Conservation (phyloP, 2,797 vertebrate species). For the Prionace glauca region DNA sequence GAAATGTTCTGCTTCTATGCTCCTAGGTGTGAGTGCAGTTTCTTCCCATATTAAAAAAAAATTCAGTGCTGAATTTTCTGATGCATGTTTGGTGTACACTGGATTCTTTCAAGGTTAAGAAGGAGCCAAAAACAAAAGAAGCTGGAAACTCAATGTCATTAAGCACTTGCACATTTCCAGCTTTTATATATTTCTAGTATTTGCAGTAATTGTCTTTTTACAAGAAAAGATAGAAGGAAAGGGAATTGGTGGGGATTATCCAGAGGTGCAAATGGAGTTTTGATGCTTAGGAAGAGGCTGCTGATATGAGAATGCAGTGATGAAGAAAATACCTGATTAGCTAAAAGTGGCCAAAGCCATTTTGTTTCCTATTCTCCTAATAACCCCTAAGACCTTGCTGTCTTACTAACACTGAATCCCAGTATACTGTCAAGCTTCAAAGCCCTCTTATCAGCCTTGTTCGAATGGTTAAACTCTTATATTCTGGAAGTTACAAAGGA, state of each 20-base stretch:
- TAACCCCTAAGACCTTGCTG: neutral
- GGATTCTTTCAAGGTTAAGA: neutral
- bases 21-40: neutral
- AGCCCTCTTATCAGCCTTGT: neutral
- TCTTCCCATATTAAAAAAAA: neutral
- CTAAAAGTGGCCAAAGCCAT: neutral
- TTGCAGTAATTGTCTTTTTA: neutral
- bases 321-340: neutral
- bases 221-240: neutral
- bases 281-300: neutral
- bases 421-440: neutral
- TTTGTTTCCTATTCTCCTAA: neutral
- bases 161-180: neutral
- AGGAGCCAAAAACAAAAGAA: neutral
- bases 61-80: neutral
- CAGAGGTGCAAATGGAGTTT: neutral
- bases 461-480: neutral
- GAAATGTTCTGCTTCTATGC: neutral
- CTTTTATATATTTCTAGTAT: neutral
- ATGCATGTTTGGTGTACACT: neutral
- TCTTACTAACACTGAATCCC: neutral
- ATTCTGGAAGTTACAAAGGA: neutral
- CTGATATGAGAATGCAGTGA: neutral
- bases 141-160: neutral
- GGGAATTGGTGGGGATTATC: neutral